These are phyloP conservation scores for Drosophila rellima DNA, from an alignment of 2,888 invertebrate species.

Conservation along the genomic window DNA sequence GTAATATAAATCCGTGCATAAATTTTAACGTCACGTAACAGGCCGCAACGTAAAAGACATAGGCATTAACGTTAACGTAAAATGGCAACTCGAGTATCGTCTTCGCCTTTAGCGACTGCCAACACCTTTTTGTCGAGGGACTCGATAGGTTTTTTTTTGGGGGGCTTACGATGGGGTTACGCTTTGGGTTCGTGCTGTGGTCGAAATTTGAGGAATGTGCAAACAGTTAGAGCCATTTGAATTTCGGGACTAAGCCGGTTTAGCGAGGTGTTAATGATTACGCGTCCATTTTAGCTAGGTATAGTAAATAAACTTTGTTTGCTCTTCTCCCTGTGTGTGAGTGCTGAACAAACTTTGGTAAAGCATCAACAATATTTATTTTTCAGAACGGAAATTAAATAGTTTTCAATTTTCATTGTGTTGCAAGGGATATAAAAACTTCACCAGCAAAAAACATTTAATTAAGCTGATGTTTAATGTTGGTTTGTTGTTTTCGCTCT, in stretches of 20 bases:
- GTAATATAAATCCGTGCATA: constrained; percentile 66
- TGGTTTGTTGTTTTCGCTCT: constrained; percentile 2
- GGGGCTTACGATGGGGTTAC: background rate
- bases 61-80: constrained; percentile 44
- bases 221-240: constrained; percentile 47
- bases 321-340: background rate
- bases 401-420: background rate
- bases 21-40: constrained; percentile 62
- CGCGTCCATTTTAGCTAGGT: constrained; percentile 29
- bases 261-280: constrained; percentile 70
- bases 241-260: constrained; percentile 40
- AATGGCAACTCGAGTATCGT: constrained; percentile 54
- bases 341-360: constrained; percentile 25
- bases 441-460: constrained; percentile 4
- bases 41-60: constrained; percentile 36
- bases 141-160: background rate
- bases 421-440: background rate
- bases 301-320: constrained; percentile 21
- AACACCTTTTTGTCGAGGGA: constrained; percentile 55
- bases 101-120: constrained; percentile 44
- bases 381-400: constrained; percentile 31
- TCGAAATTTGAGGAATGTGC: constrained; percentile 30
- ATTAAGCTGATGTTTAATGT: constrained; percentile 9
- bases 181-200: constrained; percentile 27
- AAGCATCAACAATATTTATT: constrained; percentile 34